A percentile compares a stretch with the other conserved stretches of the same genome.
phyloP scores from a whole-genome alignment of 2,797 vertebrate species.

The Iguana delicatissima region DNA sequence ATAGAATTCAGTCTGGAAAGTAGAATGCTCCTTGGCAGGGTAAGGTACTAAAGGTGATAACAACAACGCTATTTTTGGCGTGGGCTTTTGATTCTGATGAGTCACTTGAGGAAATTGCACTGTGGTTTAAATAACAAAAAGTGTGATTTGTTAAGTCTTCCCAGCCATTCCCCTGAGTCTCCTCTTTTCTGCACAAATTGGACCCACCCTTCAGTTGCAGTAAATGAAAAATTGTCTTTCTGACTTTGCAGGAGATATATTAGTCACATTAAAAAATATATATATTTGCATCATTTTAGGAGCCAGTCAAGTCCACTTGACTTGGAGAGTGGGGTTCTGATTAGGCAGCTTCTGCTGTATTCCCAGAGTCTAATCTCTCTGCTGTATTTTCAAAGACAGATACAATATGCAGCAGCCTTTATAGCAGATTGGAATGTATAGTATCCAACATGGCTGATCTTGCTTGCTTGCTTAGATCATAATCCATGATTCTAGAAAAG shows the following conservation, averaged over 20 bases:
- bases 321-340: not conserved
- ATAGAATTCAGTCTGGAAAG: slow-evolving; percentile 7
- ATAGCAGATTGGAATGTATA: too few relatives aligned
- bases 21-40: not conserved
- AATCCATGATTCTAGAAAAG: not conserved
- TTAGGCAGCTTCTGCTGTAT: not conserved
- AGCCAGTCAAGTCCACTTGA: not conserved
- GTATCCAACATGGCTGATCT: not conserved
- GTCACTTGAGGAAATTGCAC: slow-evolving; percentile 13
- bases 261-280: not conserved
- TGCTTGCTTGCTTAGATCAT: not conserved
- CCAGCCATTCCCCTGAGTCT: not conserved
- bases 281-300: not conserved
- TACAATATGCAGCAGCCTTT: too few relatives aligned
- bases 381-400: not conserved
- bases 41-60: not conserved
- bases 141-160: slow-evolving; percentile 20
- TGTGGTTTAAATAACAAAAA: slow-evolving; percentile 26
- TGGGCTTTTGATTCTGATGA: slow-evolving; percentile 2
- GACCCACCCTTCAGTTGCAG: not conserved
- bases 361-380: not conserved
- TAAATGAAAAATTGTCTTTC: not conserved
- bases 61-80: slow-evolving; percentile 22
- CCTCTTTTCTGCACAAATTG: slow-evolving; percentile 6
- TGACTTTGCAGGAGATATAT: not conserved